Conservation (phyloP, 2,888 invertebrate species). For the Melieria crassipennis region DNA sequence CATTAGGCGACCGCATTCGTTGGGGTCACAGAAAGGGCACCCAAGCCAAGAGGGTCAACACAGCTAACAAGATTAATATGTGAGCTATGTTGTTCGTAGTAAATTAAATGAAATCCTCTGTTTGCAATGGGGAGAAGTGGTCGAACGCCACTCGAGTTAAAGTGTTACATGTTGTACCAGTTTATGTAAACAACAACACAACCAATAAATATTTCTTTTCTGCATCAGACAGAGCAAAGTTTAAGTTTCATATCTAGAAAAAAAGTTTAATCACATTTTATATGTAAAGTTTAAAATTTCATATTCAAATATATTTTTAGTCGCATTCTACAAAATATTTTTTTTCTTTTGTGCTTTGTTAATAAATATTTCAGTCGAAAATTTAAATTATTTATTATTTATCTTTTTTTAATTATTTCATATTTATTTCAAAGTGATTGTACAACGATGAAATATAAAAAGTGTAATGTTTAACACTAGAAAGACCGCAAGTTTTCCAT, state of each 20-base stretch:
- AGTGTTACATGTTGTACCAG: not conserved
- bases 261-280: not conserved
- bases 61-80: constrained; percentile 32
- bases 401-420: too few species aligned
- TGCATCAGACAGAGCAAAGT: too few species aligned
- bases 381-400: too few species aligned
- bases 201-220: too few species aligned
- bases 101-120: not conserved
- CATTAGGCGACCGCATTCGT: not conserved
- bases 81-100: constrained; percentile 9
- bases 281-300: not conserved
- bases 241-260: too few species aligned
- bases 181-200: not conserved
- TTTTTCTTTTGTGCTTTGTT: too few species aligned
- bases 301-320: not conserved
- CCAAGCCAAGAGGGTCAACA: constrained; percentile 23
- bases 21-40: constrained; percentile 16
- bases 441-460: too few species aligned
- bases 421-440: too few species aligned
- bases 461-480: too few species aligned
- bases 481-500: too few species aligned
- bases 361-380: too few species aligned
- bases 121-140: not conserved
- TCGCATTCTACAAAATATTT: too few species aligned
- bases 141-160: not conserved